Conservation (phyloP, 2,113 vertebrate genomes). For the Gallinago media region DNA sequence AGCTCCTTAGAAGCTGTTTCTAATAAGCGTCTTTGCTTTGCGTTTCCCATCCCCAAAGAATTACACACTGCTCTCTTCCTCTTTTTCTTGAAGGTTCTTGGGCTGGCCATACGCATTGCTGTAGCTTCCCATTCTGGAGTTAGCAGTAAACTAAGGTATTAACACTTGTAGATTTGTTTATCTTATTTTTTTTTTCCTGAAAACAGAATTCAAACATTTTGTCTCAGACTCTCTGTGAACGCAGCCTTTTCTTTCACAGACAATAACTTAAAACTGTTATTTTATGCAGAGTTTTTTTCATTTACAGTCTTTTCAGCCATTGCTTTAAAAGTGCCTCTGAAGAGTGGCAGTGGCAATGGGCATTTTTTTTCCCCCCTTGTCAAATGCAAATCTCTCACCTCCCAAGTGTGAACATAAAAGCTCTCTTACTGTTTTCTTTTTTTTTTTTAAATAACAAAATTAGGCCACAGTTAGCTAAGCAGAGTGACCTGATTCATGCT, state of each 20-base stretch:
- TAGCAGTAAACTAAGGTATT: background rate
- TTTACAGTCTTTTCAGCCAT: background rate
- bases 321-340: conserved; percentile 7
- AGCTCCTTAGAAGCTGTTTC: conserved; percentile 31
- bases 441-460: conserved; percentile 17
- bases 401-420: conserved; percentile 15
- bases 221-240: background rate
- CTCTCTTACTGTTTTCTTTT: background rate
- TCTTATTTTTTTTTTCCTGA: background rate
- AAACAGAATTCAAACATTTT: background rate
- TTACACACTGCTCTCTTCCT: background rate
- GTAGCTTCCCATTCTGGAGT: background rate
- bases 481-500: conserved; percentile 65
- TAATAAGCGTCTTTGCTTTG: background rate
- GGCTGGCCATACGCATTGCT: background rate
- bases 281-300: background rate
- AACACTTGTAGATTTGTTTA: background rate
- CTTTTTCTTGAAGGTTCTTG: background rate
- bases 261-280: background rate
- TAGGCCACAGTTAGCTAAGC: conserved; percentile 42
- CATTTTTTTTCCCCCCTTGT: background rate
- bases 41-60: background rate
- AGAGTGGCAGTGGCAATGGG: background rate
- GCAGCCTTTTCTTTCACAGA: background rate
- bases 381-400: conserved; percentile 38